Conservation (phyloP, 1,140 invertebrate species). For the Meteorus sp. region DNA sequence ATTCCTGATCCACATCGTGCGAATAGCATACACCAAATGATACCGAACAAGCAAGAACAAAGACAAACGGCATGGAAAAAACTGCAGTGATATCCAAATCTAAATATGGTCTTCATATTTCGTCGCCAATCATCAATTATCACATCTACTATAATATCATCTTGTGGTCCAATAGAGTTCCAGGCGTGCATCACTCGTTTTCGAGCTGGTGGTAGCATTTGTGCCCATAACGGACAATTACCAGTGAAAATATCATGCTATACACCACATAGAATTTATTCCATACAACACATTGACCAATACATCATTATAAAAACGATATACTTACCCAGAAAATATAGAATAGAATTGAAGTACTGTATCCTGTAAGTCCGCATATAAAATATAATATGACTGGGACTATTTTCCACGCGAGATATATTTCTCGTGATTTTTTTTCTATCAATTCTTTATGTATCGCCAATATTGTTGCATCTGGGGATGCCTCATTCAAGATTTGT, state of each 20-base stretch:
- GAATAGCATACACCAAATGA: conserved; percentile 36
- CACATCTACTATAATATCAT: not conserved
- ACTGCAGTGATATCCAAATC: conserved; percentile 29
- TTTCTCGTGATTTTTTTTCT: conserved; percentile 33
- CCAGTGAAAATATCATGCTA: conserved; percentile 34
- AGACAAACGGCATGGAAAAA: conserved; percentile 32
- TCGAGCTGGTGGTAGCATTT: conserved; percentile 4
- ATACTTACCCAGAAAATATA: conserved; percentile 40
- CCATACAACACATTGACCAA: not conserved
- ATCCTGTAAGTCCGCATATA: conserved; percentile 30
- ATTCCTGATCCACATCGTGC: conserved; percentile 38
- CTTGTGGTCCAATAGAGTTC: not conserved
- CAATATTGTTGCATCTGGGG: conserved; percentile 27
- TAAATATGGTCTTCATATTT: conserved; percentile 28
- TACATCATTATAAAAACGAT: not conserved
- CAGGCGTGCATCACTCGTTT: not conserved
- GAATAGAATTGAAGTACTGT: conserved; percentile 36
- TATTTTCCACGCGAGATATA: conserved; percentile 40
- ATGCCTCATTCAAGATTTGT: not conserved
- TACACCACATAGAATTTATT: conserved; percentile 7
- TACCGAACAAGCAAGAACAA: conserved; percentile 37
- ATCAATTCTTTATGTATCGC: conserved; percentile 37
- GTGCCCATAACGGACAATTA: conserved; percentile 41
- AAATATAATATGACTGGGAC: conserved; percentile 32
- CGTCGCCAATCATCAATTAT: conserved; percentile 32